Percentiles rank a stretch among this genome's conserved stretches.
Conservation (phyloP, 35 echinoderm and acorn worm genomes). For the Ophiothrix spiculata region DNA sequence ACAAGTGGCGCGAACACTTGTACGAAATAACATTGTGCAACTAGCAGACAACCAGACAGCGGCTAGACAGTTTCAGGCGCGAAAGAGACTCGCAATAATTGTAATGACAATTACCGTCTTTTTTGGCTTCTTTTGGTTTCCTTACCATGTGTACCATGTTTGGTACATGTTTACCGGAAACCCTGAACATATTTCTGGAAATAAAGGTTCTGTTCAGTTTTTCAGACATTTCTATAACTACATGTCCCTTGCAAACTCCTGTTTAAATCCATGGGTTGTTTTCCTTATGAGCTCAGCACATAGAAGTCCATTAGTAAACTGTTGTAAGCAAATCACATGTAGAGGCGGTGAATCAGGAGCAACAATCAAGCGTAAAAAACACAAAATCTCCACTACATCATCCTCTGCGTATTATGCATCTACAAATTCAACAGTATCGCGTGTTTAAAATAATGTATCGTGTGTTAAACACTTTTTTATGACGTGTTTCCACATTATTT, state of each 20-base stretch:
- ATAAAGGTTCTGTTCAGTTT: background rate
- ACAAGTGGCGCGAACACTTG: too few relatives aligned
- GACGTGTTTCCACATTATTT: too few relatives aligned
- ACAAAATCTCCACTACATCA: too few relatives aligned
- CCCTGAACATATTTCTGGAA: background rate
- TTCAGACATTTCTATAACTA: background rate
- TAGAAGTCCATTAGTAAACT: constrained; percentile 3
- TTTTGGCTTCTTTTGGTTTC: constrained; percentile 78
- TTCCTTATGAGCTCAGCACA: constrained; percentile 71
- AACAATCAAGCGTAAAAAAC: too few relatives aligned
- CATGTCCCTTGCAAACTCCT: constrained; percentile 14
- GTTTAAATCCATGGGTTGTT: constrained; percentile 53
- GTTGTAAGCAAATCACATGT: background rate
- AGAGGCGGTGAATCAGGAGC: too few relatives aligned
- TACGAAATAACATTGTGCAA: too few relatives aligned
- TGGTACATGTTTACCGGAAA: constrained; percentile 15
- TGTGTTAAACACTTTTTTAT: too few relatives aligned
- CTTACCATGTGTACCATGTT: constrained; percentile 54
- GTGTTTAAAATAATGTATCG: too few relatives aligned
- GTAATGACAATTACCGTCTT: constrained; percentile 63
- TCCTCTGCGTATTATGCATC: too few relatives aligned
- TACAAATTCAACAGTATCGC: too few relatives aligned
- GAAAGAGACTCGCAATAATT: constrained; percentile 57
- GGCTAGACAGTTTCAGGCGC: constrained; percentile 51
- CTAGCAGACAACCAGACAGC: too few relatives aligned